Evolutionary conservation across 92 coral and sea anemone genomes (phyloP), one percentile per base, ranked within the genome.

Genomic region (Umimayanthus kanabou): DNA sequence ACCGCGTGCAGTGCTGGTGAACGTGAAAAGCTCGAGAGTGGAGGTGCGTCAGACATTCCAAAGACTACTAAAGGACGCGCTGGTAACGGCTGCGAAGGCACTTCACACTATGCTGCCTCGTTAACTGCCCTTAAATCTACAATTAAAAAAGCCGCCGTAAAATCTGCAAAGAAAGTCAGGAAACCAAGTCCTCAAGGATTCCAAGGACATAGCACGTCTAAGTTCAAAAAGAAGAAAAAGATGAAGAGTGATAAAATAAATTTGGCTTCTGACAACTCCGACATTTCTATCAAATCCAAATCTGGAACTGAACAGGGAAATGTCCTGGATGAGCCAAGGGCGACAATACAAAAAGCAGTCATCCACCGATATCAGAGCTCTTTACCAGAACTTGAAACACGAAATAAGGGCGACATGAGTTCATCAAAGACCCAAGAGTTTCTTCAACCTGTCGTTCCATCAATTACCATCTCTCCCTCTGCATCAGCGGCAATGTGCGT

Each of bases 401-500:
- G 39, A 43, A 29, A 49, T 66, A 49, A 25, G 9, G 40, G 22
- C 64, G 13, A 49, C 39, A 5, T n/a, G 22, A 78, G 9, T 18
- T 39, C 28, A 75, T 7, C 45, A 75, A 75, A 39, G 14, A 18
- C 47, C 50, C 67, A 78, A 3, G 82, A 78, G 65, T 10, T 47
- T 53, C 3, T 10, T 11, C 66, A 47, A 4, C 64, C 82, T 47
- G 39, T n/a, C 40, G 65, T 78, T n/a, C 82, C 82, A 78, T 78
- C 66, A 28, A 78, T 78, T 45, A 78, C 82, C 66, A 78, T 78
- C 15, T 78, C 82, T 78, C 7, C 14, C 65, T 25, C 66, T 50
- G 40, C 25, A 28, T 10, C 82, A 78, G 58, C 42, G 18, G 28
- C 58, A 78, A 49, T 50, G n/a, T 6, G 49, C 61, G 9, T 29